Conservation (phyloP, 2,797 vertebrate genomes). For the Spinus olivaceus region DNA sequence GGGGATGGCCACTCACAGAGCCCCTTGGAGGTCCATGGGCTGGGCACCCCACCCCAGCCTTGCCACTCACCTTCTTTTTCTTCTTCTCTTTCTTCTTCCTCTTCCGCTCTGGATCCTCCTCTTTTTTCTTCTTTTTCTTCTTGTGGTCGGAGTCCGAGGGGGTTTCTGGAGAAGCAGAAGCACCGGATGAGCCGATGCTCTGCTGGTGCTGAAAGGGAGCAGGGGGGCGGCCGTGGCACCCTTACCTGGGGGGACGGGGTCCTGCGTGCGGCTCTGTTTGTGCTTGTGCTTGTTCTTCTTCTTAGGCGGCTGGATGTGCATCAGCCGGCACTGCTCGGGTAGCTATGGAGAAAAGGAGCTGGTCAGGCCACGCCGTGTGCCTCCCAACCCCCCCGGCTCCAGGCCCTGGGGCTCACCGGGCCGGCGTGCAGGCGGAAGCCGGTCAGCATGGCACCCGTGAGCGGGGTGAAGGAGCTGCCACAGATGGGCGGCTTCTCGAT, state of each 20-base stretch:
- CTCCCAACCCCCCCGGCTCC: too few relatives aligned
- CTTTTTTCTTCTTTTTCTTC: conserved; percentile 98
- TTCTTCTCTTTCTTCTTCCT: conserved; percentile 99
- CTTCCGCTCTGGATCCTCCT: conserved; percentile 93
- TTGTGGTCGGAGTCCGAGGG: conserved; percentile 96
- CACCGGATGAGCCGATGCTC: fast-evolving
- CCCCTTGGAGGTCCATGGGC: fast-evolving
- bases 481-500: conserved; percentile 97
- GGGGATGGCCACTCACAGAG: fast-evolving
- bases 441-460: conserved; percentile 91
- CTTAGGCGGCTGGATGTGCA: conserved; percentile 97
- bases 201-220: fast-evolving
- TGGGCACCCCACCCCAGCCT: fast-evolving
- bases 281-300: conserved; percentile 98
- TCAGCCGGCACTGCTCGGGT: conserved; percentile 93
- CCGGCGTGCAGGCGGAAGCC: conserved; percentile 95
- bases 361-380: neutral
- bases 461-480: conserved; percentile 92
- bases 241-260: conserved; percentile 92
- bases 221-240: fast-evolving
- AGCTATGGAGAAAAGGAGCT: conserved; percentile 70
- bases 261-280: conserved; percentile 92
- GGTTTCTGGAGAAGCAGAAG: conserved; percentile 79
- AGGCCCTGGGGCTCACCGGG: conserved; percentile 80
- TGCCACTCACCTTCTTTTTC: conserved; percentile 89